Conservation (phyloP, 2,113 vertebrate species). For the Paradisaea rubra region DNA sequence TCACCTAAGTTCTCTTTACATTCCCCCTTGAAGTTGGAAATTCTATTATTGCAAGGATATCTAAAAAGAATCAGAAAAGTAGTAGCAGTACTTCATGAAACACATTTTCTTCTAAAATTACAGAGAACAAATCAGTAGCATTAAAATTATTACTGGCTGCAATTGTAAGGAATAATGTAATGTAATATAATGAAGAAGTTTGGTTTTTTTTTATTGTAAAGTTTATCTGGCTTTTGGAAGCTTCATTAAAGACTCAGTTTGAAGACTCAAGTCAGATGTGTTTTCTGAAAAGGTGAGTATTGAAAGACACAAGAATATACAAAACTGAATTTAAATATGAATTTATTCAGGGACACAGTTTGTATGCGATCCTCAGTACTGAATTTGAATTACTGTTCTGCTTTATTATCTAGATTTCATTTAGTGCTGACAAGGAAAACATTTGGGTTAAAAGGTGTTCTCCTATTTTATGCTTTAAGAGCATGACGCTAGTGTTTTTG, state of each 20-base stretch:
- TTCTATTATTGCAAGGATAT: not conserved
- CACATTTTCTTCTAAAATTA: not conserved
- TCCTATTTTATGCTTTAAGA: not conserved
- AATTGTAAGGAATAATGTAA: not conserved
- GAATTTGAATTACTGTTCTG: not conserved
- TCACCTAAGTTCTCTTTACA: not conserved
- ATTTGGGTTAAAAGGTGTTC: not conserved
- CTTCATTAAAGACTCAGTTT: not conserved
- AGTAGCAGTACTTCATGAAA: not conserved
- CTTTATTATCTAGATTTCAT: not conserved
- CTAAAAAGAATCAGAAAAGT: not conserved
- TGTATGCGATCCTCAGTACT: not conserved
- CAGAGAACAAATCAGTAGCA: not conserved
- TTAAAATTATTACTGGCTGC: not conserved
- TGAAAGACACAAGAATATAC: not conserved
- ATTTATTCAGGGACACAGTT: not conserved
- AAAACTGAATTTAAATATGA: not conserved
- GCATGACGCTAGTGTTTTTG: not conserved
- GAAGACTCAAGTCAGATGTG: not conserved
- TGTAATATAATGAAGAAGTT: not conserved
- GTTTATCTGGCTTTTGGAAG: not conserved
- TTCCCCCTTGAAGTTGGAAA: not conserved
- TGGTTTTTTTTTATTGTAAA: not conserved
- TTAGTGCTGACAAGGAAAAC: not conserved
- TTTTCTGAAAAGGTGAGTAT: not conserved